phyloP scores from a whole-genome alignment of 2,888 invertebrate genomes.

The Lottia gigantea region DNA sequence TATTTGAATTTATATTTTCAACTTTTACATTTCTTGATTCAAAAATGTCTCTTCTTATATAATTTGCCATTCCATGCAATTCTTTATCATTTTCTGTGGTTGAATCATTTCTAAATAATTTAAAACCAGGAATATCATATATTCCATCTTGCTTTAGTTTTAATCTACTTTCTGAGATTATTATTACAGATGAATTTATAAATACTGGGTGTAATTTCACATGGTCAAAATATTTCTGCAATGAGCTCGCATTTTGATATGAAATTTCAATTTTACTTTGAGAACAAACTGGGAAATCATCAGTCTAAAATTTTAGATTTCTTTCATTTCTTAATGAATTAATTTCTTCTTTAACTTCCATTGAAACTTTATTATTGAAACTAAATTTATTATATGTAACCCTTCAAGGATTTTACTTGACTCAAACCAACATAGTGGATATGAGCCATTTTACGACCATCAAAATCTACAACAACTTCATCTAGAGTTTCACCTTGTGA shows the following conservation, averaged over 20 bases:
- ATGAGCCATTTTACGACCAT: slow-evolving; percentile 15
- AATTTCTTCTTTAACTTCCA: slow-evolving; percentile 22
- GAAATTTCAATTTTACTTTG: neutral
- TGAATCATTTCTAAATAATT: neutral
- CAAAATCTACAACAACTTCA: slow-evolving; percentile 21
- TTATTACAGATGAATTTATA: neutral
- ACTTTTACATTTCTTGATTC: neutral
- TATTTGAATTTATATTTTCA: neutral
- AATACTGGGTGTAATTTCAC: too few species aligned
- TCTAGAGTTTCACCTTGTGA: slow-evolving; percentile 27
- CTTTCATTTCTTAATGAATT: slow-evolving; percentile 15
- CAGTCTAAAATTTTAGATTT: neutral
- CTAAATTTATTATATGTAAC: slow-evolving; percentile 20
- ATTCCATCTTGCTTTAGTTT: neutral
- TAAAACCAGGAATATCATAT: neutral
- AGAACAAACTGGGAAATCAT: neutral
- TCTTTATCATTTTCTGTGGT: neutral
- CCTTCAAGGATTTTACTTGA: slow-evolving; percentile 13
- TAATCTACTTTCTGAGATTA: neutral
- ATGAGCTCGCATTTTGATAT: too few species aligned
- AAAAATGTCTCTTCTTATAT: neutral
- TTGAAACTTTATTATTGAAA: slow-evolving; percentile 9
- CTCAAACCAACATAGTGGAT: slow-evolving; percentile 31
- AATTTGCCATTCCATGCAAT: neutral
- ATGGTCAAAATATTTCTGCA: too few species aligned